phyloP scores from a whole-genome alignment of 2,113 vertebrate genomes.

The Ginglymostoma cirratum region DNA sequence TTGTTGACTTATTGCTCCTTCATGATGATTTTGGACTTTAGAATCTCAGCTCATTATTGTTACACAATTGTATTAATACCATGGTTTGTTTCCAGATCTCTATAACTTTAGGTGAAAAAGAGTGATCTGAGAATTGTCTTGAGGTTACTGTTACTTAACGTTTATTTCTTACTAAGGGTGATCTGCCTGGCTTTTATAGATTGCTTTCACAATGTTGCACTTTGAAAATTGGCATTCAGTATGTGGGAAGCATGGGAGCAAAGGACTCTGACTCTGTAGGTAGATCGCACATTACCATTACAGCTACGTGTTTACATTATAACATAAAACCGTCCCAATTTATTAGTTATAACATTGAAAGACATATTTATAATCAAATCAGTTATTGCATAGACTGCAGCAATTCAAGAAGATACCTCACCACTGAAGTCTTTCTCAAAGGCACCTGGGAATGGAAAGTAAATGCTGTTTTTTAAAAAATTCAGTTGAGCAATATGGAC shows the following conservation, averaged over 20 bases:
- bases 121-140: background rate
- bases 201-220: background rate
- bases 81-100: background rate
- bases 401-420: too few species aligned
- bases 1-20: background rate
- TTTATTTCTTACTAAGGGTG: background rate
- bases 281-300: background rate
- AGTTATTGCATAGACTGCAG: background rate
- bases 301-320: background rate
- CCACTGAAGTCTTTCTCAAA: too few species aligned
- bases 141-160: background rate
- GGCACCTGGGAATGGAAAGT: too few species aligned
- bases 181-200: background rate
- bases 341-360: background rate
- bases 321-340: background rate
- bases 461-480: too few species aligned
- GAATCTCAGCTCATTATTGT: background rate
- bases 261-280: background rate
- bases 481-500: too few species aligned
- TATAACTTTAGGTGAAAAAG: background rate
- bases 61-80: background rate
- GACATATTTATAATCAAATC: background rate
- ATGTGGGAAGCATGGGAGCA: background rate
- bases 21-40: background rate
- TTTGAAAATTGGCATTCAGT: background rate